Base-by-base conservation (phyloP, 2,888 invertebrate species). In the Ennomos erosarius region DNA sequence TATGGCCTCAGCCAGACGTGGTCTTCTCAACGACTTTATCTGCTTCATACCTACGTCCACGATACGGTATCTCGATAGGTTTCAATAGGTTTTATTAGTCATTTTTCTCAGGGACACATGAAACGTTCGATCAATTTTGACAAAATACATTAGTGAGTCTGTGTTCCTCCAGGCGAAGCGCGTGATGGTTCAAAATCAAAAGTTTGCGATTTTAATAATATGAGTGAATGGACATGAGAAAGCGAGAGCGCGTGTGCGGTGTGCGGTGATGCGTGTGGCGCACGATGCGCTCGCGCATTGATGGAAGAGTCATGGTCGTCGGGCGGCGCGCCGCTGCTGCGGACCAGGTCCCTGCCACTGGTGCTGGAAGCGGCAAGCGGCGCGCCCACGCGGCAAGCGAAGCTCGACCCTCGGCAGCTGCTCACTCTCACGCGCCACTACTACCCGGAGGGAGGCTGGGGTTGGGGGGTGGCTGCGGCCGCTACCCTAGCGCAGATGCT, bases 371-470 rank as follows among this genome's bases (percentile, higher is more conserved):
- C 86, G 70, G 83, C 90, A 69, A 92, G 88, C 73, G 86, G 87
- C 64, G 90, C 90, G 67, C 90, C 91, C 71, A 78, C 87, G 79
- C 90, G 85, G 76, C 87, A 84, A 81, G 79, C 85, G 80, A 93
- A 82, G 81, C 91, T 90, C 79, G 92, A 91, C 82, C 93, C 92
- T 40, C 93, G 93, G 62, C 93, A 93, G 62, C 85, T 95, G 70
- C 91, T 95, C 55, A 95, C 95, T 9, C 92, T 95, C 68, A 95
- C 95, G 68, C 95, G 96, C 74, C 96, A 97, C 78, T 97, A 97
- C 87, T 97, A 97, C 85, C 97, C 97, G 36, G 97, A 97, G 85
- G 97, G 97, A 8, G 97, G 97, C 0, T 97, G 97, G 97, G 97
- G 97, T 8, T 97, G 97, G 96, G 94, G 96, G 52, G 95, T 97